Base-by-base conservation (phyloP, 2,113 vertebrate genomes). In the Heteronetta atricapilla region DNA sequence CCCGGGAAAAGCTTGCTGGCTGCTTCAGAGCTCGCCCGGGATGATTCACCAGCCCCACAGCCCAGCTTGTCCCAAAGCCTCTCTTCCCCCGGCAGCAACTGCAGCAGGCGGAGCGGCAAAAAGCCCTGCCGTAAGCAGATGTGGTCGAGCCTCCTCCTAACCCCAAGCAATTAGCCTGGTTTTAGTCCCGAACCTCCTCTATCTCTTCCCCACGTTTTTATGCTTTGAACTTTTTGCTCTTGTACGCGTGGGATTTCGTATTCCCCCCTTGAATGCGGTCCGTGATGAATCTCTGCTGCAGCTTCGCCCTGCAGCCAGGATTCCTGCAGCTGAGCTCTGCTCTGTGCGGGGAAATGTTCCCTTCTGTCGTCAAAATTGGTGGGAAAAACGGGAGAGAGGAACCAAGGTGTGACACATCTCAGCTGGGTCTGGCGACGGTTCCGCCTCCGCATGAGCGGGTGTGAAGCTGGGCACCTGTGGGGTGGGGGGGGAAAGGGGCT, bases 331-430 rank as follows among this genome's bases (percentile, higher is more conserved):
- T 23, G 29, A 86, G 58, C 38, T 50, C 5, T 3, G 3, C 13
- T 75, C 42, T 4, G 1, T 29, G 60, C 0, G 2, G 55, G 59
- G 64, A 66, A 79, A 13, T 16, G 25, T 48, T 66, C 21, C 52
- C 12, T 62, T 36, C 26, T 46, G 7, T 21, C n/a, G 58, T 69
- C 44, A 33, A 26, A 42, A 64, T 13, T 22, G 8, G 19, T 22
- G 34, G 38, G 33, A 77, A 60, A n/a, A 14, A 14, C 0, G 29
- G 48, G 19, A 81, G 11, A 0, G 14, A 90, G 73, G 36, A 70
- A 33, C 4, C 0, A 2, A 44, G 36, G 36, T 0, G 1, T 18
- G 9, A 26, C 8, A 40, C 13, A 31, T 53, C 18, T 46, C 7
- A 38, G 7, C 31, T 9, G 18, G 67, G 15, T 4, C 66, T 15